Evolutionary conservation across 2,113 vertebrate species (phyloP), one percentile per base, ranked within the genome.

Genomic region (Micronisus gabar): DNA sequence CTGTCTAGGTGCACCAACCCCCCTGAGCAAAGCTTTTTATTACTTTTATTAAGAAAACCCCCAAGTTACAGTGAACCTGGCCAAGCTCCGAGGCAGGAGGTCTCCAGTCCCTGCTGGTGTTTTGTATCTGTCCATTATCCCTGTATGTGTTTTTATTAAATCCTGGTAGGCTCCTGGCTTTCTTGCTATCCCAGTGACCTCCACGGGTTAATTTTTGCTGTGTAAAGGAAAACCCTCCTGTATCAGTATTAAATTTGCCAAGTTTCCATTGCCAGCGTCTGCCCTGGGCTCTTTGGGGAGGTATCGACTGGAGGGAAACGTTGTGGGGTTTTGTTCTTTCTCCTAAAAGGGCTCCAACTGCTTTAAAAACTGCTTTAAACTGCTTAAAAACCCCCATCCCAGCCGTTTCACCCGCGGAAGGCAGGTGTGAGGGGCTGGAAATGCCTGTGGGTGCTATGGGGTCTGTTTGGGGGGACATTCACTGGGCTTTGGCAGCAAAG

Each of bases 241-340:
- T 95, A 94, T 97, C 96, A 96, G 95, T 97, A 97, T 96, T 96
- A 95, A 97, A 96, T 87, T 91, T 81, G 76, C 95, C 71, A 20
- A 68, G 15, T 96, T 95, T 89, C 41, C 81, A 30, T 58, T 53
- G 53, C 88, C 36, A 9, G 40, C 1, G 48, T 17, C 45, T 83
- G 21, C 89, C 56, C 29, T 1, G 40, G 62, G 59, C 29, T 89
- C 27, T 78, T 14, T n/a, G 86, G 45, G 68, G 65, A 27, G 55
- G 48, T 21, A 6, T 15, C 1, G 2, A 11, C 2, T 0, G n/a
- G 0, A 5, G 40, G 63, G 48, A 41, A 36, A 62, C 1, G 0
- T 9, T 3, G 5, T 0, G 5, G 15, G 19, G 15, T 23, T 20
- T 30, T 19, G 14, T 10, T 38, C 23, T 45, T 29, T 13, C 8